A percentile compares a stretch with the other conserved stretches of the same genome.
These are phyloP conservation scores for Homarus gammarus DNA, from an alignment of 2,888 invertebrate species.

Conservation along the genomic window DNA sequence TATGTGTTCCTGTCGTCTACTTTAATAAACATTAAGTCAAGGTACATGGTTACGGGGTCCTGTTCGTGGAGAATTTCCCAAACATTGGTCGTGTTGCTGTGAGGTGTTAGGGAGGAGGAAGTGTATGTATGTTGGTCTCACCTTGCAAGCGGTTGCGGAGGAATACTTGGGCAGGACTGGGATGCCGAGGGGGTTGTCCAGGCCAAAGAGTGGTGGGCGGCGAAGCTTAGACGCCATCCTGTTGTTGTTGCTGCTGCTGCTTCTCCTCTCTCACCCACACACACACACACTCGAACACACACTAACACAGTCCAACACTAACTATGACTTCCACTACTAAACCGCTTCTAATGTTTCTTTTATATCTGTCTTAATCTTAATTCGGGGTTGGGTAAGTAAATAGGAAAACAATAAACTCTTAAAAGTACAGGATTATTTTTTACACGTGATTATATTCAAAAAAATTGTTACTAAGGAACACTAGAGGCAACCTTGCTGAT, in stretches of 20 bases:
- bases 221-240: slow-evolving; percentile 81
- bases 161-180: slow-evolving; percentile 74
- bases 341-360: no score
- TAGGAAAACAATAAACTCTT: no score
- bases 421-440: no score
- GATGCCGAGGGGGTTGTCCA: slow-evolving; percentile 78
- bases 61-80: background rate
- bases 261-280: background rate
- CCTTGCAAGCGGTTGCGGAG: slow-evolving; percentile 50
- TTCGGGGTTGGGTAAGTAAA: no score
- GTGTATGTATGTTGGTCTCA: no score
- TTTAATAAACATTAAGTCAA: no score
- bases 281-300: slow-evolving; percentile 2
- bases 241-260: background rate
- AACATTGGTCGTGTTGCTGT: no score
- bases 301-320: background rate
- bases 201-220: slow-evolving; percentile 79
- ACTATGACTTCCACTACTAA: background rate
- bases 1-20: no score
- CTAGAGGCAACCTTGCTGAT: slow-evolving; percentile 8
- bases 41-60: background rate
- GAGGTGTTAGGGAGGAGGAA: background rate
- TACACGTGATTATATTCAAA: no score
- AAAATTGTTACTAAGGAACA: no score
- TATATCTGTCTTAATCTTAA: no score